Evolutionary conservation across 1,140 invertebrate genomes (phyloP).

Genomic region (Anoplophora glabripennis): DNA sequence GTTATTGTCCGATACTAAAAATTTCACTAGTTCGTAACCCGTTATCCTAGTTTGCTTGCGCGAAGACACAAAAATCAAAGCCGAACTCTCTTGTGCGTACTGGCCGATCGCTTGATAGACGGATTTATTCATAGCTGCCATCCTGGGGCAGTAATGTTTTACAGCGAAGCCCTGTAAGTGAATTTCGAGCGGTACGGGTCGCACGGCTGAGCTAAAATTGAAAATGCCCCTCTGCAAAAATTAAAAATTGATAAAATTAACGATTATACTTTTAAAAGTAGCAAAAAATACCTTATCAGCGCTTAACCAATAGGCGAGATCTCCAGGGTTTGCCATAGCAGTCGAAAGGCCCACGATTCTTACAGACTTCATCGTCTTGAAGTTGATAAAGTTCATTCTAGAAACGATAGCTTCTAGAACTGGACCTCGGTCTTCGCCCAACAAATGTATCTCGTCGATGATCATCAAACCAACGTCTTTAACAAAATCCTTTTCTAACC

Average conservation of each 20-base stretch:
- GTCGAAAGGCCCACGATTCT: constrained; percentile 95
- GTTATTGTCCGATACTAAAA: constrained; percentile 84
- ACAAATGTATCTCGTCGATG: constrained; percentile 97
- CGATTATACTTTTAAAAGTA: neutral
- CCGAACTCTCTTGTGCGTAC: constrained; percentile 87
- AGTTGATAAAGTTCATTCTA: constrained; percentile 53
- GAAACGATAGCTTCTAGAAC: constrained; percentile 86
- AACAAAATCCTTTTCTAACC: constrained; percentile 96
- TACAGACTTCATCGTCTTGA: constrained; percentile 52
- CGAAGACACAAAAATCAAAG: constrained; percentile 97
- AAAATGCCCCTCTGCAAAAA: constrained; percentile 78
- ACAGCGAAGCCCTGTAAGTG: constrained; percentile 92
- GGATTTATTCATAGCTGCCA: constrained; percentile 99
- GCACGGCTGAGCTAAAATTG: constrained; percentile 96
- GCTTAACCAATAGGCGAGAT: constrained; percentile 93
- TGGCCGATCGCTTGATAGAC: constrained; percentile 92
- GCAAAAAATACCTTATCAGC: constrained; percentile 24
- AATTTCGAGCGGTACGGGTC: constrained; percentile 95
- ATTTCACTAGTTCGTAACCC: constrained; percentile 93
- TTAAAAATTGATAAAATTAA: neutral
- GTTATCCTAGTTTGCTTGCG: constrained; percentile 95
- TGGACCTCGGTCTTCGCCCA: constrained; percentile 86
- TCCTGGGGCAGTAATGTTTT: constrained; percentile 98
- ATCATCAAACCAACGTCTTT: constrained; percentile 89
- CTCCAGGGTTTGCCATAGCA: constrained; percentile 94